These are phyloP conservation scores for Zeugodacus cucurbitae DNA, from an alignment of 1,140 invertebrate species.

Conservation along the genomic window DNA sequence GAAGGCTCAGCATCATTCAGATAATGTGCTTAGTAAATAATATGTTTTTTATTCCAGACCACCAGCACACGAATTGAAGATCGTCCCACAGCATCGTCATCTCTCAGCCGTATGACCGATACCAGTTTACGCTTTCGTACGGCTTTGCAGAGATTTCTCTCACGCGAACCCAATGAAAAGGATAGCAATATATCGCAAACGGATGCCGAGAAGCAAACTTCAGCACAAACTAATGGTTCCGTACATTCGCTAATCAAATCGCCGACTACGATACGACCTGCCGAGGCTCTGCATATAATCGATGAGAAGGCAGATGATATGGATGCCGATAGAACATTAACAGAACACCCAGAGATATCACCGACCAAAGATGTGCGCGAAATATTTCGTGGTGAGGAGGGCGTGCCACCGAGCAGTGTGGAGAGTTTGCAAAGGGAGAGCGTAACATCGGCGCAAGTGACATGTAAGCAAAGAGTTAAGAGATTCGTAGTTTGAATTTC, in stretches of 20 bases:
- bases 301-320: not conserved
- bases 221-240: not conserved
- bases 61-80: not conserved
- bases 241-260: not conserved
- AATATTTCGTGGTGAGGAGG: not conserved
- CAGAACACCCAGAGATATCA: not conserved
- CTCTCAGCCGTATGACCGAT: not conserved
- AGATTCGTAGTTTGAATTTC: not conserved
- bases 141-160: not conserved
- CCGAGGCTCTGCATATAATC: not conserved
- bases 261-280: not conserved
- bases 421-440: not conserved
- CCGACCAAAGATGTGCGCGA: slow-evolving; percentile 25
- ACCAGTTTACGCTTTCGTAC: slow-evolving; percentile 5
- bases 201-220: slow-evolving; percentile 7
- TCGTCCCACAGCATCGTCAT: not conserved
- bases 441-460: not conserved
- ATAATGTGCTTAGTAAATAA: too few relatives aligned
- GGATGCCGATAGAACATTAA: slow-evolving; percentile 2
- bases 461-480: not conserved
- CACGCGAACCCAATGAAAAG: slow-evolving; percentile 4
- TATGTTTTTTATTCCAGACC: not conserved
- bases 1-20: too few relatives aligned
- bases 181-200: not conserved
- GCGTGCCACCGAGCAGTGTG: not conserved